A percentile compares a stretch with the other conserved stretches of the same genome.
Evolutionary conservation across 2,797 vertebrate genomes (phyloP).

Genomic region (Acipenser oxyrinchus): DNA sequence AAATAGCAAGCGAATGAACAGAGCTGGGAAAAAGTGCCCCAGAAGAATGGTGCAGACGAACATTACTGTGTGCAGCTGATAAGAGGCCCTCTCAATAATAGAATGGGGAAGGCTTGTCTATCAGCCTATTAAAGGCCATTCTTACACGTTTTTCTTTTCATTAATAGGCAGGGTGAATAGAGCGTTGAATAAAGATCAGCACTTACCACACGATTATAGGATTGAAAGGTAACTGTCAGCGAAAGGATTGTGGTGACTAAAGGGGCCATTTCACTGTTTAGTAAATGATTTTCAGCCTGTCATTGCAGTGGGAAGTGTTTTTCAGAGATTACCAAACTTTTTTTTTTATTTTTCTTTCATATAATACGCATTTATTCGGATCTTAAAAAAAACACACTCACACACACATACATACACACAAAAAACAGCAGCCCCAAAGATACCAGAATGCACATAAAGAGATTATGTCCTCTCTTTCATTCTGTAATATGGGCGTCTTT

Average conservation of each 20-base stretch:
- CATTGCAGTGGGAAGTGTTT: conserved; percentile 71
- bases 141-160: conserved; percentile 71
- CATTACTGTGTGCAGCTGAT: conserved; percentile 71
- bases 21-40: conserved; percentile 40
- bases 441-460: too few species aligned
- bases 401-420: conserved; percentile 12
- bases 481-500: too few species aligned
- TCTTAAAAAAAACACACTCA: conserved; percentile 16
- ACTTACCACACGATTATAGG: conserved; percentile 68
- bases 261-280: conserved; percentile 56
- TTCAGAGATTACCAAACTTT: conserved; percentile 60
- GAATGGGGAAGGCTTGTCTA: conserved; percentile 69
- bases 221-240: conserved; percentile 86
- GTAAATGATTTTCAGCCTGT: conserved; percentile 71
- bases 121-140: conserved; percentile 74
- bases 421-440: too few species aligned
- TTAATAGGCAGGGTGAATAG: conserved; percentile 71
- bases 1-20: not conserved
- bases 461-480: too few species aligned
- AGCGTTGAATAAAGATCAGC: conserved; percentile 76
- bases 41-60: conserved; percentile 43
- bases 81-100: conserved; percentile 58
- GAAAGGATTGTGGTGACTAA: conserved; percentile 64
- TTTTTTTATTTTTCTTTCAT: conserved; percentile 11
- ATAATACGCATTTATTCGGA: conserved; percentile 36